Evolutionary conservation across 2,888 invertebrate genomes (phyloP).

Genomic region (Brachyptera putata): DNA sequence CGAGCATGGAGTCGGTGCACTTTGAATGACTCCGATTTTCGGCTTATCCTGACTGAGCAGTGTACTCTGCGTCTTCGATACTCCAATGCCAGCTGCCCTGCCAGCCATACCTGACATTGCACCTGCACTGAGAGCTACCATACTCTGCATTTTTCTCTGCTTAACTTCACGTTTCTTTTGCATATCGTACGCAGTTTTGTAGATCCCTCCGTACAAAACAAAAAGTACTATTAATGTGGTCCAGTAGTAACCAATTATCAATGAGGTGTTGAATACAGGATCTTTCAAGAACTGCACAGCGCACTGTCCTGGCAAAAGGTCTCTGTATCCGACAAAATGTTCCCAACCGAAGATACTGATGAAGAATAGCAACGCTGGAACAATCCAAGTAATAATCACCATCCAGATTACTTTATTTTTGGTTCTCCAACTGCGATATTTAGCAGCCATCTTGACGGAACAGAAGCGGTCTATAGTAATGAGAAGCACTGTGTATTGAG

Average conservation of each 20-base stretch:
- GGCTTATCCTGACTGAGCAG: slow-evolving; percentile 68
- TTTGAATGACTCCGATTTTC: slow-evolving; percentile 43
- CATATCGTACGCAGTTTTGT: slow-evolving; percentile 95
- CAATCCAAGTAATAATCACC: slow-evolving; percentile 95
- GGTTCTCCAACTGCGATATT: slow-evolving; percentile 95
- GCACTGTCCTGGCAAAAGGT: slow-evolving; percentile 82
- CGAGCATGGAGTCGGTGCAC: neutral
- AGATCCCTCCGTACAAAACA: slow-evolving; percentile 93
- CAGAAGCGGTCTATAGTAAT: slow-evolving; percentile 99
- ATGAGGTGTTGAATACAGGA: slow-evolving; percentile 93
- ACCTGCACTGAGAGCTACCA: slow-evolving; percentile 86
- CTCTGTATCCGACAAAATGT: slow-evolving; percentile 90
- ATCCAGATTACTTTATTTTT: slow-evolving; percentile 90
- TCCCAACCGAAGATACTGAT: slow-evolving; percentile 99
- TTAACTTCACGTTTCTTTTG: slow-evolving; percentile 96
- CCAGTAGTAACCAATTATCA: slow-evolving; percentile 96
- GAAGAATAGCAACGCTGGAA: slow-evolving; percentile 93
- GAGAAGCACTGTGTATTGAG: slow-evolving; percentile 96
- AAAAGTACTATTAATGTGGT: slow-evolving; percentile 93
- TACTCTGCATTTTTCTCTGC: slow-evolving; percentile 90
- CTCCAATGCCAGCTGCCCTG: slow-evolving; percentile 77
- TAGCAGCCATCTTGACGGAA: slow-evolving; percentile 96
- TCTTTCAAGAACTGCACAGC: slow-evolving; percentile 97
- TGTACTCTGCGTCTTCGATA: slow-evolving; percentile 69
- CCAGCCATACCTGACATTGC: slow-evolving; percentile 90